Percentiles rank a stretch among this genome's conserved stretches.
Conservation (phyloP, 1,140 invertebrate species). For the Aphelinus atriplicis region DNA sequence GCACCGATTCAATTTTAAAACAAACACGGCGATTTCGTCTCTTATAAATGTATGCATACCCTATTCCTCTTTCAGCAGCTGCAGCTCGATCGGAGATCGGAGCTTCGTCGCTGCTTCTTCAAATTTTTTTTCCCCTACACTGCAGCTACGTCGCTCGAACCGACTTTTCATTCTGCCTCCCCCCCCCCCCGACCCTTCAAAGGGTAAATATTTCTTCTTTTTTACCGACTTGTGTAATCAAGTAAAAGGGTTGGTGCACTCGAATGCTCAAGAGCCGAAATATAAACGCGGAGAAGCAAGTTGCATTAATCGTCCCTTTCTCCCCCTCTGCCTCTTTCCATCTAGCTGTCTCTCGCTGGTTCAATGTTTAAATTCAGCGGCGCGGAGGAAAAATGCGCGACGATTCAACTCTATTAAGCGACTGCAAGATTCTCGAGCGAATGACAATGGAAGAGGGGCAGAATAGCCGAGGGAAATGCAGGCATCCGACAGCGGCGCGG, state of each 20-base stretch:
- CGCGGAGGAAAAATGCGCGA: neutral
- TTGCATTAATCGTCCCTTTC: neutral
- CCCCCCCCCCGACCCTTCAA: neutral
- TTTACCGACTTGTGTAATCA: slow-evolving; percentile 8
- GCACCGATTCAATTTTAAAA: slow-evolving; percentile 47
- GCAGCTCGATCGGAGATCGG: too few species aligned
- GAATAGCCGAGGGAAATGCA: slow-evolving; percentile 14
- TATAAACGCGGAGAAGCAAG: neutral
- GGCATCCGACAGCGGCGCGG: slow-evolving; percentile 29
- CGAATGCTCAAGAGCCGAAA: neutral
- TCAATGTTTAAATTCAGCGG: neutral
- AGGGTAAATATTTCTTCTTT: slow-evolving; percentile 24
- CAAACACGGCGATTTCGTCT: slow-evolving; percentile 46
- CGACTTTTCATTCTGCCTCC: neutral
- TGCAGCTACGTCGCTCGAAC: too few species aligned
- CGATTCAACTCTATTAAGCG: neutral
- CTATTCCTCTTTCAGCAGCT: too few species aligned
- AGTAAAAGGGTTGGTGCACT: slow-evolving; percentile 8
- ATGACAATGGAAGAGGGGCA: slow-evolving; percentile 13
- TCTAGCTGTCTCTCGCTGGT: neutral
- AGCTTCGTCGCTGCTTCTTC: too few species aligned
- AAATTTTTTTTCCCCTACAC: too few species aligned
- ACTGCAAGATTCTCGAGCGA: slow-evolving; percentile 31
- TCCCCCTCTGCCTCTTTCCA: neutral
- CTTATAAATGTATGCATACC: slow-evolving; percentile 15